These are phyloP conservation scores for Zingel zingel DNA, from an alignment of 2,113 vertebrate species.

Conservation along the genomic window DNA sequence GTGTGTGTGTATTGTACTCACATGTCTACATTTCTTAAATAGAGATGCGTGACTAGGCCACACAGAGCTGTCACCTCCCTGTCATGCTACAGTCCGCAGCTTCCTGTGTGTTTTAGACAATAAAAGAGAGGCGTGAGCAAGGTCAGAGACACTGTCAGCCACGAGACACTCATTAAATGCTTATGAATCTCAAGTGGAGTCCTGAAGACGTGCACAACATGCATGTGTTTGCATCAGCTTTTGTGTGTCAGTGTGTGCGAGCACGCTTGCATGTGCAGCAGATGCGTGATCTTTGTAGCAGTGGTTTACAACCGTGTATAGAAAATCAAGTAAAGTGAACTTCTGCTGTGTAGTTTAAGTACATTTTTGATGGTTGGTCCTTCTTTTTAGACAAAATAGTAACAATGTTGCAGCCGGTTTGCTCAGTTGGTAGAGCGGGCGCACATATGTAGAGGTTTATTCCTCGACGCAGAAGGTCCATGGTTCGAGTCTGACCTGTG, in stretches of 20 bases:
- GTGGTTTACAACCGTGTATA: not conserved
- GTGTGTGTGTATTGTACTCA: not conserved
- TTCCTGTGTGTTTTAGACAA: conserved; percentile 59
- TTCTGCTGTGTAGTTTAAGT: not conserved
- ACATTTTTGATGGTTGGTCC: not conserved
- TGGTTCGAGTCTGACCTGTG: no score
- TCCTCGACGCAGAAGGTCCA: no score
- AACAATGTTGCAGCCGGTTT: not conserved
- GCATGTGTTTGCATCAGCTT: not conserved
- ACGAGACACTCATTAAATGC: conserved; percentile 65
- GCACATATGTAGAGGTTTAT: no score
- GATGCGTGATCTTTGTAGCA: not conserved
- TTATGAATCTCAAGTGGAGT: conserved; percentile 64
- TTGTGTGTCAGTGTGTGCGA: not conserved
- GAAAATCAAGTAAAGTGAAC: not conserved
- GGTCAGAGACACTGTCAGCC: conserved; percentile 47
- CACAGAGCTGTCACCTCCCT: conserved; percentile 50
- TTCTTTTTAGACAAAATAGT: not conserved
- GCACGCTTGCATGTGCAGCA: not conserved
- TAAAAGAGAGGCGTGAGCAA: conserved; percentile 34
- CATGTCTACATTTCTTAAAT: not conserved
- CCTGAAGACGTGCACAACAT: conserved; percentile 1
- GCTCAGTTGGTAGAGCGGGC: no score
- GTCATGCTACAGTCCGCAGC: conserved; percentile 45
- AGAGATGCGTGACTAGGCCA: conserved; percentile 19